Conservation (phyloP, 2,113 vertebrate species). For the Steatornis caripensis region DNA sequence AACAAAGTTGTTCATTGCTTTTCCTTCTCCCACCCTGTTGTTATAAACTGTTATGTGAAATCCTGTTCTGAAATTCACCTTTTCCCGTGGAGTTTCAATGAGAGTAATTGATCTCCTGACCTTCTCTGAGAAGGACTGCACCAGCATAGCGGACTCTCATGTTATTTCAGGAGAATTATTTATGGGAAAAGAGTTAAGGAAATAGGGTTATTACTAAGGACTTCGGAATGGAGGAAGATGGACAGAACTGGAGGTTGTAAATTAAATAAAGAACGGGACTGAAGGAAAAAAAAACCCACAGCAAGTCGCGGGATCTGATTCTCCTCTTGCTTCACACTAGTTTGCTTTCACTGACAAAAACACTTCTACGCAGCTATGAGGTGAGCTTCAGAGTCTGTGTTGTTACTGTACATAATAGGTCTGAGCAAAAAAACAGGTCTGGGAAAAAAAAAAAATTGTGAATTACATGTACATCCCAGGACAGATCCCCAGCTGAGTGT, state of each 20-base stretch:
- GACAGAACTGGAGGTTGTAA: neutral
- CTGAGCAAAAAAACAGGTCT: neutral
- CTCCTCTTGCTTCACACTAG: neutral
- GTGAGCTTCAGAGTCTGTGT: neutral
- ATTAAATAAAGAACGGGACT: constrained; percentile 12
- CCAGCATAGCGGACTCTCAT: neutral
- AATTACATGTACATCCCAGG: neutral
- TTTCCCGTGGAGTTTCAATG: neutral
- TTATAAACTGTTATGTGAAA: neutral
- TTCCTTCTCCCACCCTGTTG: neutral
- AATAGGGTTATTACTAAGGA: constrained; percentile 1
- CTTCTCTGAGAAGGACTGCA: neutral
- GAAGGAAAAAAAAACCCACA: neutral
- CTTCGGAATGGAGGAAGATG: constrained; percentile 16
- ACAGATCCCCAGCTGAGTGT: neutral
- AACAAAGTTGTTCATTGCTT: neutral
- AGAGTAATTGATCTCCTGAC: constrained; percentile 2
- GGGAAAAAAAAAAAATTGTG: neutral
- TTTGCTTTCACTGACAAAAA: neutral
- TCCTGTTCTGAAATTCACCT: constrained; percentile 1
- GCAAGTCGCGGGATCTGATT: neutral
- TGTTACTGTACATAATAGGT: neutral
- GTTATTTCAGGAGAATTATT: constrained; percentile 30
- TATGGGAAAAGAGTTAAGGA: constrained; percentile 10
- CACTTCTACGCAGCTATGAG: neutral